Base-by-base conservation (phyloP, 2,888 invertebrate genomes). In the Ypsolopha sequella region DNA sequence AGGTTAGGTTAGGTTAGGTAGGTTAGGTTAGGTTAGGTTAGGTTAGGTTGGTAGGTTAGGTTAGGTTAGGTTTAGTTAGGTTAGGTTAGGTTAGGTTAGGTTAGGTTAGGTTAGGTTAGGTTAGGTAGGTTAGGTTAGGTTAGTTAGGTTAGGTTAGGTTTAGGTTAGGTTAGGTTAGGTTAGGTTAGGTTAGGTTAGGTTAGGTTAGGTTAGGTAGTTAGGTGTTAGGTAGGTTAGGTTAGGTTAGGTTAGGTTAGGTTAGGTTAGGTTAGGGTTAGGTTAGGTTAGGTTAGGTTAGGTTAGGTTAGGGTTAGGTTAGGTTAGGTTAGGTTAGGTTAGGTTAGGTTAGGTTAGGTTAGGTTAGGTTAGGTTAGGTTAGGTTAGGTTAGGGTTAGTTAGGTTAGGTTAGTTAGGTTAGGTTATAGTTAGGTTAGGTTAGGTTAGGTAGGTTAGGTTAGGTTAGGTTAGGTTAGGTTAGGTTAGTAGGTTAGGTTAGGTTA, bases 141-240 rank as follows among this genome's bases (percentile, higher is more conserved):
- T 14, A 33, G 46, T 46, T 14, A 33, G 46, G 58, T 59, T 58
- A 60, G 58, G 60, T 58, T 60, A 60, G 58, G 58, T 58, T 51
- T 60, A 60, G 58, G 56, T 57, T 57, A 58, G 59, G 58, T 59
- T 60, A 58, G 58, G 58, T 58, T 59, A 58, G 58, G 59, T 57
- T 58, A 58, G 59, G 58, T 56, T 55, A 54, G 54, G 53, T 54
- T 53, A 56, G 54, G 56, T 54, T 54, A 52, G 53, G 54, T 53
- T 54, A 56, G 54, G 54, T 54, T 54, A 53, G 51, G 53, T 53
- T 52, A 53, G 49, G 53, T 51, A 53, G 45, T 46, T 48, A 41
- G 51, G 36, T 51, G 51, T 51, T 51, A 51, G 51, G 51, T 56
- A 55, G 54, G 54, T 54, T 56, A 54, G 56, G 56, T 56, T 53